Base-by-base conservation (phyloP, 2,797 vertebrate species). In the Pangasius krempfi region DNA sequence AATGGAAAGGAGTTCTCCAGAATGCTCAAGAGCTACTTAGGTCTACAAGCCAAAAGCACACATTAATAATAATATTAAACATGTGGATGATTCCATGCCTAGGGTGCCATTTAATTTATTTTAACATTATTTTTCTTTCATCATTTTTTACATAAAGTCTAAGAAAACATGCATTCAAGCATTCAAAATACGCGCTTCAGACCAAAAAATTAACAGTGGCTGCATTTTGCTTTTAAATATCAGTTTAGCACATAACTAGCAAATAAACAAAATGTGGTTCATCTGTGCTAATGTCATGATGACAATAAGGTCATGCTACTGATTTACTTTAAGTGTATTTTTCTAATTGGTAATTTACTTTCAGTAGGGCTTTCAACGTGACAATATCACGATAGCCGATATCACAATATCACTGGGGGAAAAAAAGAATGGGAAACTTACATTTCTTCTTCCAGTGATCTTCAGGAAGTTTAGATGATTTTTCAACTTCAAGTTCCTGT, bases 1-100 rank as follows among this genome's bases (percentile, higher is more conserved):
- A 89, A 52, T 91, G 90, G 90, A 92, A 79, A 60, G 66, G 5
- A 30, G 86, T 84, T 40, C 22, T 88, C 18, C 84, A 89, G 52
- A 56, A 85, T 4, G 86, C 86, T 18, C 89, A 85, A 37, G 90
- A 91, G 25, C 47, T 91, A 2, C 88, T 90, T 62, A 90, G 90
- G 89, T 92, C 30, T 90, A 72, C 10, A 56, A 58, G 1, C 27
- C 6, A 54, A 9, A 56, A 52, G 27, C 10, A 68, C 44, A 79
- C 8, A 70, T 62, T 12, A 52, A 83, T 84, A 44, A 40, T 81
- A 18, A 1, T 60, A 60, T 44, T 18, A 44, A 82, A 37, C n/a
- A 62, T 44, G 13, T 44, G 10, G 14, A 52, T 50, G 27, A 18
- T 52, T 54, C 75, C n/a, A 30, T 20, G 50, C 4, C 22, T 30